Evolutionary conservation across 2,888 invertebrate species (phyloP).

Genomic region (Eupithecia exiguata): DNA sequence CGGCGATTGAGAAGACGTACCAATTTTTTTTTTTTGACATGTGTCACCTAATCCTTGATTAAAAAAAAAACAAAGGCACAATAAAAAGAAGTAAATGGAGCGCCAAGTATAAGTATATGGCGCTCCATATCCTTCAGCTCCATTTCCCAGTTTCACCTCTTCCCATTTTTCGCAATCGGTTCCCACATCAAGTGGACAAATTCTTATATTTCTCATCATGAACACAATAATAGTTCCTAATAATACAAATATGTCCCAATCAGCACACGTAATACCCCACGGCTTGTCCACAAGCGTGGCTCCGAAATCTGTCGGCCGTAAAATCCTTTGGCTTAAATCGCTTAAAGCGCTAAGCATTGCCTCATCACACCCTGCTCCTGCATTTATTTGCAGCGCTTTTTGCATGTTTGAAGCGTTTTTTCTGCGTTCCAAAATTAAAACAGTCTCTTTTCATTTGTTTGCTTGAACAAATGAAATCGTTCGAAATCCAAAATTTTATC

Average conservation of each 20-base stretch:
- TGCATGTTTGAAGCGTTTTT: slow-evolving; percentile 56
- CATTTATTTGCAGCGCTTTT: slow-evolving; percentile 62
- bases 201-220: not conserved
- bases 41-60: too few species aligned
- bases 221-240: not conserved
- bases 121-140: too few species aligned
- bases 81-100: too few species aligned
- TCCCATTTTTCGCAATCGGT: not conserved
- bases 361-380: slow-evolving; percentile 62
- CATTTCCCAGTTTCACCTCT: too few species aligned
- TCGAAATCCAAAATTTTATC: slow-evolving; percentile 35
- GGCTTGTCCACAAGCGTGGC: slow-evolving; percentile 73
- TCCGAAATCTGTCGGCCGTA: slow-evolving; percentile 77
- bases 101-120: too few species aligned
- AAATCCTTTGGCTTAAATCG: slow-evolving; percentile 83
- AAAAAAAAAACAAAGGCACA: too few species aligned
- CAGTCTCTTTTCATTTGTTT: not conserved
- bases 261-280: slow-evolving; percentile 53
- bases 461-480: slow-evolving; percentile 13
- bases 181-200: not conserved
- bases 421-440: slow-evolving; percentile 59
- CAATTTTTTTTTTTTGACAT: too few species aligned
- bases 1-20: too few species aligned
- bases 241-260: slow-evolving; percentile 19
- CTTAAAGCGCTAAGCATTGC: slow-evolving; percentile 75